Evolutionary conservation across 2,113 vertebrate species (phyloP).

Genomic region (Eublepharis macularius): DNA sequence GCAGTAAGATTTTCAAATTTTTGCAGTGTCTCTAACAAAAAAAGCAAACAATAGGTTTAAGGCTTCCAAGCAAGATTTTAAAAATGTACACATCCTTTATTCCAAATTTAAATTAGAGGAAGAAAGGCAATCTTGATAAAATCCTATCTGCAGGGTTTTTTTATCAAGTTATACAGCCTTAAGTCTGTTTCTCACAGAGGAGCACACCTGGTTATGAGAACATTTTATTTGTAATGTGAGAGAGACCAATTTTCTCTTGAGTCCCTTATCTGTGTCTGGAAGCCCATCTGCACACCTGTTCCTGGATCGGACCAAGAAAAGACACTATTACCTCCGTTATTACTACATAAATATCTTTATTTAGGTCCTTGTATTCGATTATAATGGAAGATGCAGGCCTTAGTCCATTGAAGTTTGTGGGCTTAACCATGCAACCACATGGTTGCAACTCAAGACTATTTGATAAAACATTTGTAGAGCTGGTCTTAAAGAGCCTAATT

Average conservation of each 20-base stretch:
- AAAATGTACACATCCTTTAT: background rate
- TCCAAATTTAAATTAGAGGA: background rate
- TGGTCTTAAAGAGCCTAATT: too few relatives aligned
- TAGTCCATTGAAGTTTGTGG: too few relatives aligned
- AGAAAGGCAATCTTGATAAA: background rate
- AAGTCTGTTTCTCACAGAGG: background rate
- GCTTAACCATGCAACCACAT: too few relatives aligned
- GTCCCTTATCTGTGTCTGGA: background rate
- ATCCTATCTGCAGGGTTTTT: background rate
- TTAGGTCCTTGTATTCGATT: too few relatives aligned
- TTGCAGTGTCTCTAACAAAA: background rate
- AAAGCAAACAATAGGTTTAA: background rate
- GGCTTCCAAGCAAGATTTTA: background rate
- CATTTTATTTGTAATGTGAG: background rate
- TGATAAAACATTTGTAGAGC: too few relatives aligned
- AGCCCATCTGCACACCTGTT: background rate
- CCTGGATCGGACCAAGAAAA: background rate
- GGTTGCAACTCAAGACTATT: too few relatives aligned
- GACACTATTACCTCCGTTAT: too few relatives aligned
- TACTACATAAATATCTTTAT: too few relatives aligned
- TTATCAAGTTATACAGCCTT: background rate
- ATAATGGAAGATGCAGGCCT: too few relatives aligned
- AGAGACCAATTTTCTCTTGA: background rate
- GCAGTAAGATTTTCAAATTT: background rate
- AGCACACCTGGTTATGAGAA: background rate